Base-by-base conservation (phyloP, 2,888 invertebrate genomes). In the Spodoptera exigua region DNA sequence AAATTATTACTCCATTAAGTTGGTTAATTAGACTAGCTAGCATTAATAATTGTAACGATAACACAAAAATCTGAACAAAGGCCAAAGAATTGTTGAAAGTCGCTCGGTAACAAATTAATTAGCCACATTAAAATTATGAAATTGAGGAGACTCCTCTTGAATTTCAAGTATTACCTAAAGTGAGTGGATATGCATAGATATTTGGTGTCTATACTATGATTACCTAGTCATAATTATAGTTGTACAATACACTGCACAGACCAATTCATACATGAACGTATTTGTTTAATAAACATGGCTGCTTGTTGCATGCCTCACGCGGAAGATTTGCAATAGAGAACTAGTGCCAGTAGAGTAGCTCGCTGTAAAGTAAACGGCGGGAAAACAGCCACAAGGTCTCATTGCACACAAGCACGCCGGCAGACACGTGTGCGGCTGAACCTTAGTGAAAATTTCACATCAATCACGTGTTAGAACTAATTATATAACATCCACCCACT, bases 321-420 rank as follows among this genome's bases (percentile, higher is more conserved):
- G 80, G 80, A 81, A 83, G 75, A 75, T 76, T 82, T 73, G 81
- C 74, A 84, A 85, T 72, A 78, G 73, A 60, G 70, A 59, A 70
- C 61, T 70, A 53, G 58, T 66, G 55, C 61, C 60, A 70, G 63
- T 68, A 53, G 58, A 65, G 55, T 60, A 45, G 70, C 70, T 71
- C 7, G 27, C 27, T 27, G 27, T 27, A 27, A 27, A 7, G 76
- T 73, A 81, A 77, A 75, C 69, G 77, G 61, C 69, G 74, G 83
- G 78, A 86, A 86, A 83, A 76, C 67, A 61, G 61, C 62, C 54
- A 68, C 76, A 86, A 81, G 85, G 80, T 71, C 72, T 57, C 13
- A 36, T 9, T 9, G 9, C 52, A 41, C 58, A 61, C 34, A 14
- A 16, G 14, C 34, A 34, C 27, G 27, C 9, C 27, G 27, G 35